Base-by-base conservation (phyloP, 2,888 invertebrate genomes). In the Dermolepida albohirtum region DNA sequence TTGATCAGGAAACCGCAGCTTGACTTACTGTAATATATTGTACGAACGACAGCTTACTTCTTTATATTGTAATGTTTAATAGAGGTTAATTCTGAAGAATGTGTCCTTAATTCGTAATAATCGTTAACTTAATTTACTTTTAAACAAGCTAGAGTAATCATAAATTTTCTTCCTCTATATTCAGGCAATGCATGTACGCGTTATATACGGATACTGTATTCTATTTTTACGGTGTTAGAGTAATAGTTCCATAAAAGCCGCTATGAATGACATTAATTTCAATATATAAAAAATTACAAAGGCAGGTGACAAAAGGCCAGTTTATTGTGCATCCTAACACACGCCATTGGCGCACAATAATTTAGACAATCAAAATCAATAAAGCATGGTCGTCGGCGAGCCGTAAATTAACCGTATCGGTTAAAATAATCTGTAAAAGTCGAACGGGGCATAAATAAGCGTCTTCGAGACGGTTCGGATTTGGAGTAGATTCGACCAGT, bases 391-490 rank as follows among this genome's bases (percentile, higher is more conserved):
- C 59, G 59, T 44, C 59, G 29, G 44, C 44, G 59, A 14, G 44
- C 59, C 59, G 59, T 59, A 59, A 59, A 59, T 59, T 59, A 59
- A 27, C 29, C 59, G 44, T 59, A 59, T 59, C 59, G 34, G 59
- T 44, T 44, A 44, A 59, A 59, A 59, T 59, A 59, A 59, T 59
- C 59, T 59, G 59, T 59, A 59, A 59, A 59, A 59, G 59, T 59
- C 59, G 44, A 59, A 59, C 55, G 41, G 16, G 44, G 29, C 43
- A 59, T 59, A 59, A 59, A 59, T 59, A 59, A 59, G 59, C 59
- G 59, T 59, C 59, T 34, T 59, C 41, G 55, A 55, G 22, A 41
- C 59, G 44, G 59, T 44, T 44, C 12, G 59, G 59, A 59, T 59
- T 59, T 59, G 7, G 44, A 44, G 44, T 44, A 59, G 59, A 59